Evolutionary conservation across 2,888 invertebrate species (phyloP), one percentile per base, ranked within the genome.

Genomic region (Eueremaeus valkanovi): DNA sequence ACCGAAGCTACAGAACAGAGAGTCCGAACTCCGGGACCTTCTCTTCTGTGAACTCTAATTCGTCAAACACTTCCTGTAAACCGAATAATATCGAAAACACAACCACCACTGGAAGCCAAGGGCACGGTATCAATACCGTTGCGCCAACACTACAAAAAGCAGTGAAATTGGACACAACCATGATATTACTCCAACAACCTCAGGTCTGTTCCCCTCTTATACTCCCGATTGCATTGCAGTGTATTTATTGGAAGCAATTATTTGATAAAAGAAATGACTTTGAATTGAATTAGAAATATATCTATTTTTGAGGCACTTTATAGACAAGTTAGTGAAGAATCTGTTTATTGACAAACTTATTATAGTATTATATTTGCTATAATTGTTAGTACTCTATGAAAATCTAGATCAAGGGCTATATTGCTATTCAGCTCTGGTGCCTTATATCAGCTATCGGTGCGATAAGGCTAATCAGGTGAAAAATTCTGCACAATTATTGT

Each of bases 141-240:
- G 24, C 33, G 63, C 16, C 72, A 55, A 63, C 61, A 42, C 8
- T 73, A 16, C 42, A 74, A 18, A 49, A 27, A 33, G 18, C 61
- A 6, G 51, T 77, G 49, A 73, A 68, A 36, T 36, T 74, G 2
- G 74, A 72, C 21, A 68, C 76, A 68, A 73, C 75, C 77, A 78
- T 78, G 78, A 76, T 78, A 29, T 74, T 78, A 42, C 78, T 78
- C 16, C 78, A 78, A n/a, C n/a, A n/a, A 49, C 78, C 77, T 72
- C 78, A 78, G 77, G 78, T 78, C 58, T 21, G 58, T n/a, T 9
- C n/a, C n/a, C n/a, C n/a, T n/a, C n/a, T n/a, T n/a, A n/a, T n/a
- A n/a, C n/a, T n/a, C 13, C 8, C 13, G 8, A 42, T 42, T 11
- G n/a, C n/a, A n/a, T n/a, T n/a, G n/a, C n/a, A n/a, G n/a, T n/a